A percentile compares a stretch with the other conserved stretches of the same genome.
Evolutionary conservation across 2,888 invertebrate species (phyloP).

Genomic region (Seladonia tumulorum): DNA sequence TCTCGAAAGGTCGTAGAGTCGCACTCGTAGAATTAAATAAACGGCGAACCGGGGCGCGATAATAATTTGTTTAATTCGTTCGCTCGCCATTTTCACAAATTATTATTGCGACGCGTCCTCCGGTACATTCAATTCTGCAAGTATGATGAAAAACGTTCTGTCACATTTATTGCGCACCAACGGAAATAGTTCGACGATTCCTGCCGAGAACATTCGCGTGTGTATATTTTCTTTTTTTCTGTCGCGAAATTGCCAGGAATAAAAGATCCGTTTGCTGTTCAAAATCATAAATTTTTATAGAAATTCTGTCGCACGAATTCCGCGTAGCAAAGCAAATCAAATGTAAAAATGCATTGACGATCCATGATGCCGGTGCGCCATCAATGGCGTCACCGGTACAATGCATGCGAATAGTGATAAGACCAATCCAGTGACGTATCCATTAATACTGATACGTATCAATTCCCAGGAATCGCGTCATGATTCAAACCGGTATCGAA

Average conservation of each 20-base stretch:
- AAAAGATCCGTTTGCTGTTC: background rate
- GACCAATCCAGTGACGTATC: constrained; percentile 18
- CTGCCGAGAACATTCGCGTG: background rate
- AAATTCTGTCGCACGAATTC: background rate
- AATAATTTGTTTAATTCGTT: constrained; percentile 11
- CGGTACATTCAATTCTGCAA: background rate
- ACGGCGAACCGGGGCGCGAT: background rate
- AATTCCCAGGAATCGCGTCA: constrained; percentile 16
- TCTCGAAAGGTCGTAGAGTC: background rate
- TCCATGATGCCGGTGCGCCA: background rate
- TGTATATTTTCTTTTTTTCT: background rate
- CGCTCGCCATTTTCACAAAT: background rate
- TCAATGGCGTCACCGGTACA: background rate
- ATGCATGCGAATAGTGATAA: constrained; percentile 12
- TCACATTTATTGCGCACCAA: background rate
- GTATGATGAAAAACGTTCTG: background rate
- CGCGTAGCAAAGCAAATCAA: background rate
- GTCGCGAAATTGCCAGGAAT: background rate
- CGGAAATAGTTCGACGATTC: background rate
- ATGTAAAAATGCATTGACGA: background rate
- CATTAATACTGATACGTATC: constrained; percentile 20
- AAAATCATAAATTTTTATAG: background rate
- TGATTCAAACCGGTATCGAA: constrained; percentile 12
- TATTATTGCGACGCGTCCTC: background rate
- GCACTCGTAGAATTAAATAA: background rate